Percentiles rank a stretch among this genome's conserved stretches.
phyloP scores from a whole-genome alignment of 2,113 vertebrate species.

The Helogale parvula region DNA sequence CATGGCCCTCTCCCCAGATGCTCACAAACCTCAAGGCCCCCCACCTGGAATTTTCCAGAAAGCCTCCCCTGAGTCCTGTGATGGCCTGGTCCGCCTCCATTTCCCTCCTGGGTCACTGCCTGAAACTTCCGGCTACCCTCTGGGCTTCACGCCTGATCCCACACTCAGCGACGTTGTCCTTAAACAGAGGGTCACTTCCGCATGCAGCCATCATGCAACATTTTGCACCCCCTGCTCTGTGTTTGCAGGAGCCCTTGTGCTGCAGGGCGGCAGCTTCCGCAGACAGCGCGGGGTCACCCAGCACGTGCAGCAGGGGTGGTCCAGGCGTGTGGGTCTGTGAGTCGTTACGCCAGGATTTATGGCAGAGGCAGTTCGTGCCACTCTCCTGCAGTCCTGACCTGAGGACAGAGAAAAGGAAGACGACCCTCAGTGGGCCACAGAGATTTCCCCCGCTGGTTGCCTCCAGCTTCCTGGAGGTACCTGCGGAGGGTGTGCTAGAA shows the following conservation, averaged over 20 bases:
- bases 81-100: background rate
- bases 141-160: background rate
- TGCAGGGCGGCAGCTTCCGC: background rate
- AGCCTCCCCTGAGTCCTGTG: background rate
- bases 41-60: background rate
- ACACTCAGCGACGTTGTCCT: background rate
- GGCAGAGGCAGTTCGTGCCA: background rate
- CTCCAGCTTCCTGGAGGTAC: rapidly evolving
- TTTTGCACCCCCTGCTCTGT: rapidly evolving
- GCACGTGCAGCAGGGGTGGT: background rate
- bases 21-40: background rate
- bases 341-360: background rate
- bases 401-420: background rate
- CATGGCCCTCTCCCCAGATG: background rate
- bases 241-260: background rate
- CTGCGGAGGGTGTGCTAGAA: rapidly evolving
- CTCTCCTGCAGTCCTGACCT: background rate
- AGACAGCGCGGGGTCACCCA: no score
- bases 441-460: background rate
- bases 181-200: background rate
- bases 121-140: background rate
- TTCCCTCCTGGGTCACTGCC: background rate
- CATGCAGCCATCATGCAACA: rapidly evolving
- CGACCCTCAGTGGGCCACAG: background rate
- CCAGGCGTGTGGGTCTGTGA: rapidly evolving